Conservation (phyloP, 2,797 vertebrate genomes). For the Lepus oiostolus region DNA sequence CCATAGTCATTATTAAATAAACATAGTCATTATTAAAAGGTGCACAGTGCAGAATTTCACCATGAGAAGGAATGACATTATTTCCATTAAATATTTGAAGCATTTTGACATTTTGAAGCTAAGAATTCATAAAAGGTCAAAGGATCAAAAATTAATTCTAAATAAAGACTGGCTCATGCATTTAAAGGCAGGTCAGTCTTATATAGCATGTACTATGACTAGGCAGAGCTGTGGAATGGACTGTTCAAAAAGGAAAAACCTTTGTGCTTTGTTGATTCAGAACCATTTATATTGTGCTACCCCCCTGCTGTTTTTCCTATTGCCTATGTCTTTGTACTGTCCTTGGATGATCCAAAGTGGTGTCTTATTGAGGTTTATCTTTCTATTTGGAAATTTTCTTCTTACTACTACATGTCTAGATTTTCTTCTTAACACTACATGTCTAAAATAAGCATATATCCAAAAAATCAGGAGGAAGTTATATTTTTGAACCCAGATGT, state of each 20-base stretch:
- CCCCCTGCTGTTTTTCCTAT: background rate
- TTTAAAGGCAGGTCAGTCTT: conserved; percentile 71
- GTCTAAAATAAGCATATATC: background rate
- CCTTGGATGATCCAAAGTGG: background rate
- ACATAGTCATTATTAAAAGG: background rate
- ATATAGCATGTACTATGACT: conserved; percentile 16
- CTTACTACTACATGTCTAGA: background rate
- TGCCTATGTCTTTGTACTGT: background rate
- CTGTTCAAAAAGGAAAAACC: conserved; percentile 1
- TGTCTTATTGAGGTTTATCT: background rate
- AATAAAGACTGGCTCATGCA: conserved; percentile 78
- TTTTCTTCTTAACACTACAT: background rate
- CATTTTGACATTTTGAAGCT: conserved; percentile 79
- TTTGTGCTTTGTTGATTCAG: conserved; percentile 43
- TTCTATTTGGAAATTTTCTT: background rate
- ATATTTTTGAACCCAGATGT: conserved; percentile 31
- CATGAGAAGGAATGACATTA: conserved; percentile 60
- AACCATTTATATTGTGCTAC: background rate
- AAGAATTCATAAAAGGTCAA: conserved; percentile 74
- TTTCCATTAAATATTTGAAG: conserved; percentile 70
- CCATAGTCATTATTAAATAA: background rate
- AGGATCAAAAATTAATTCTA: conserved; percentile 80
- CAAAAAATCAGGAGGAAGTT: conserved; percentile 28
- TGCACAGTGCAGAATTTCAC: background rate
- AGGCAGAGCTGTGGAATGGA: background rate